Base-by-base conservation (phyloP, 23 tunicate genomes). In the Phallusia fumigata region DNA sequence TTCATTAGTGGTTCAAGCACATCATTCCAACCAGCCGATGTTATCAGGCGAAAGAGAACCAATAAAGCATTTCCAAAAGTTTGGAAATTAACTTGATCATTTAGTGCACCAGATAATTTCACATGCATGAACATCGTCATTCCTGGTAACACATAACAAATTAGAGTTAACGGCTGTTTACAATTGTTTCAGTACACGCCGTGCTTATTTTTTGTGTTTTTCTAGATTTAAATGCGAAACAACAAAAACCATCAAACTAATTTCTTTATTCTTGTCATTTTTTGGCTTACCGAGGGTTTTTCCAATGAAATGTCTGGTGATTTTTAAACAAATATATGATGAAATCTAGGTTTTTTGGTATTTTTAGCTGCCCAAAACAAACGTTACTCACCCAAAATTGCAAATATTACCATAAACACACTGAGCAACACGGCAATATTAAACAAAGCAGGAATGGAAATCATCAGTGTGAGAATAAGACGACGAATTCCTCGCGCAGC, bases 21-120 rank as follows among this genome's bases (percentile, higher is more conserved):
- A 76, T 95, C 98, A 83, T 95, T 95, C 98, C 98, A 95, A 5
- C 98, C 98, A 64, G 95, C 98, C 11, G 95, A 89, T 5, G 95
- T 95, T 72, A 95, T 87, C 81, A 93, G 65, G 32, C 98, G 93
- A 81, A 93, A 93, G 18, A 93, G 81, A 30, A 93, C 78, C 90
- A 93, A 51, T 78, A 93, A 45, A 5, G 98, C 89, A 73, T 88
- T 88, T 18, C 87, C 93, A 76, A 93, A 93, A 16, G 98, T 93
- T 65, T 83, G 81, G 74, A 93, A 93, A 52, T 93, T 93, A 28
- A 93, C 98, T 64, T 85, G 83, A 79, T 93, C 93, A 82, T 93
- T 93, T n/a, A 93, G 78, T 13, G 98, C 93, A 22, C 90, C 98
- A 72, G 33, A 49, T 18, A 78, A 49, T 40, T 88, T 88, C 2